Conservation (phyloP, 2,888 invertebrate species). For the Eupithecia pulchellata region DNA sequence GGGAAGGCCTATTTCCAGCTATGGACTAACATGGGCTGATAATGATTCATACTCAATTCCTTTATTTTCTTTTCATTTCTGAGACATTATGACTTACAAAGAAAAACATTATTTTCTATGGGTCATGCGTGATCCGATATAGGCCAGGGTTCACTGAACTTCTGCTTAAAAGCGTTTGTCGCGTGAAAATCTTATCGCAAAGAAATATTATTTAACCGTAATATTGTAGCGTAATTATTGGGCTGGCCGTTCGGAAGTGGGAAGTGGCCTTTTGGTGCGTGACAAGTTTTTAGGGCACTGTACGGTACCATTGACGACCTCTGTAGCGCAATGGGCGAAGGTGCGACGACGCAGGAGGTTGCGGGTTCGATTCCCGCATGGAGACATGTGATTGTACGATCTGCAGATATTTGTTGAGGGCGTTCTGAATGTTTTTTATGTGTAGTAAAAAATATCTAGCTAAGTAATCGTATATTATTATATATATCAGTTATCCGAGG, state of each 20-base stretch:
- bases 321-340: no score
- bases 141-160: slow-evolving; percentile 40
- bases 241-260: slow-evolving; percentile 4
- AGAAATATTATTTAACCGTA: slow-evolving; percentile 30
- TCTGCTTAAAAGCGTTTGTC: slow-evolving; percentile 35
- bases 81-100: neutral
- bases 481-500: no score
- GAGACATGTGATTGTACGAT: no score
- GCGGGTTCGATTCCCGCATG: no score
- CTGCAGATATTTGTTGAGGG: no score
- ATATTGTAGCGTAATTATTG: slow-evolving; percentile 32
- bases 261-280: neutral
- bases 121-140: slow-evolving; percentile 23
- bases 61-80: neutral
- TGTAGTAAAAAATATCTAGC: no score
- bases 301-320: no score
- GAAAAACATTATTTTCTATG: neutral
- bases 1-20: no score
- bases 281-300: neutral
- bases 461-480: no score
- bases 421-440: no score
- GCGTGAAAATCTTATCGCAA: slow-evolving; percentile 34
- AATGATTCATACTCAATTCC: neutral
- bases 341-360: no score
- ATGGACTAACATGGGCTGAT: no score